Conservation (phyloP, 2,797 vertebrate genomes). For the Tragopan temminckii region DNA sequence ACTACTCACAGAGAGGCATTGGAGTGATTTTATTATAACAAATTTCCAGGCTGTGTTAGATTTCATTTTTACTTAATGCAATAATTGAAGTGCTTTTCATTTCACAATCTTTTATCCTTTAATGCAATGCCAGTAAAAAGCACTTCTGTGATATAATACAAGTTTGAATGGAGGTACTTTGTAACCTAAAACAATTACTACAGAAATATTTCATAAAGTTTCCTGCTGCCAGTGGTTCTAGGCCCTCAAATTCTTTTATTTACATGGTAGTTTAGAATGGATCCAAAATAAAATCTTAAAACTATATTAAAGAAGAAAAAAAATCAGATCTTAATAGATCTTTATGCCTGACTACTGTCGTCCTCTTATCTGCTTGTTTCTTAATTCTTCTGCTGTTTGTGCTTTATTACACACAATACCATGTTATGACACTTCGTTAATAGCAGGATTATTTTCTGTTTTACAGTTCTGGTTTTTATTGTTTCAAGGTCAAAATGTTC, state of each 20-base stretch:
- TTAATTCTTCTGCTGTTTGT: slow-evolving; percentile 7
- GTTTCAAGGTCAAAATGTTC: slow-evolving; percentile 79
- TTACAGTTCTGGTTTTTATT: slow-evolving; percentile 46
- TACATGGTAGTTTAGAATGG: neutral
- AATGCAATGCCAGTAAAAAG: neutral
- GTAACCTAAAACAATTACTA: neutral
- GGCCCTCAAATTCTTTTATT: neutral
- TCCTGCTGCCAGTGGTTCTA: neutral
- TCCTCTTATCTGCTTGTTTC: neutral
- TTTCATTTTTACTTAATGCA: neutral
- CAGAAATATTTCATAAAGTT: neutral
- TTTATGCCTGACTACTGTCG: neutral
- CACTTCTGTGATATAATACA: neutral
- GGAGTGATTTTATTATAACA: neutral
- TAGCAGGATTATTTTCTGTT: slow-evolving; percentile 21
- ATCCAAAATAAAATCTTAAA: neutral
- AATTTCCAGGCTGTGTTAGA: neutral
- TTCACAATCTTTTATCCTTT: neutral
- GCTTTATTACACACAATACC: neutral
- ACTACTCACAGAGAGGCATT: neutral
- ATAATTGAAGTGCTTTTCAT: neutral
- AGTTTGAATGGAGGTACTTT: neutral
- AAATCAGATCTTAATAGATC: neutral
- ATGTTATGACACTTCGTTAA: neutral
- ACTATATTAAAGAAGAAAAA: neutral